Evolutionary conservation across 23 tunicate species (phyloP), one percentile per base, ranked within the genome.

Genomic region (Clavelina lepadiformis): DNA sequence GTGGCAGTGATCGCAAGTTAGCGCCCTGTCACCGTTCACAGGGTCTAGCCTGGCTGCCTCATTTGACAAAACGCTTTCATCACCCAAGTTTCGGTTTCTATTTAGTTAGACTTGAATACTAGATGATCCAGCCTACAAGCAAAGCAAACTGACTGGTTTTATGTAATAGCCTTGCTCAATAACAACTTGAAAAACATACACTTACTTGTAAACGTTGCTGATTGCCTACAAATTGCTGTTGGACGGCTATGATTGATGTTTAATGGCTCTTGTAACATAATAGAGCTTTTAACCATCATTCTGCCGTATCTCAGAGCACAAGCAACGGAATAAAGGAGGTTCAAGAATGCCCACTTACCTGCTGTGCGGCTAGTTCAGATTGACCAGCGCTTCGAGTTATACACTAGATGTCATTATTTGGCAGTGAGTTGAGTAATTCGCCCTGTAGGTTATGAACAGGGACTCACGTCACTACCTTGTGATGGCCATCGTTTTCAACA

Each of bases 211-310:
- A n/a, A n/a, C n/a, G n/a, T n/a, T n/a, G n/a, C n/a, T n/a, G n/a
- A n/a, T n/a, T n/a, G n/a, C n/a, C n/a, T n/a, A n/a, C n/a, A 32
- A 65, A 28, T 20, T 86, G 80, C 95, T 32, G 76, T 72, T 63
- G 78, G 95, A 86, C 95, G 82, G 75, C 80, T 86, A 86, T 86
- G 95, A 86, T 86, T 86, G 95, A 86, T 86, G 95, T 86, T 86
- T 86, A 86, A 86, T 86, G 95, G 95, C 95, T 86, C 95, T 86
- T 86, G 55, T 55, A 38, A 61, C 52, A 57, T 47, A 20, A 63
- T 50, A 79, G 82, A 81, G 82, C 86, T 81, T 59, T 86, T 86
- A 68, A 77, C 60, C 95, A 86, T 86, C 95, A 64, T 78, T 86
- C 95, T 77, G 82, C 80, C 82, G 85, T 86, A 85, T 49, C 56